Base-by-base conservation (phyloP, 2,888 invertebrate genomes). In the Drosophila picticornis region DNA sequence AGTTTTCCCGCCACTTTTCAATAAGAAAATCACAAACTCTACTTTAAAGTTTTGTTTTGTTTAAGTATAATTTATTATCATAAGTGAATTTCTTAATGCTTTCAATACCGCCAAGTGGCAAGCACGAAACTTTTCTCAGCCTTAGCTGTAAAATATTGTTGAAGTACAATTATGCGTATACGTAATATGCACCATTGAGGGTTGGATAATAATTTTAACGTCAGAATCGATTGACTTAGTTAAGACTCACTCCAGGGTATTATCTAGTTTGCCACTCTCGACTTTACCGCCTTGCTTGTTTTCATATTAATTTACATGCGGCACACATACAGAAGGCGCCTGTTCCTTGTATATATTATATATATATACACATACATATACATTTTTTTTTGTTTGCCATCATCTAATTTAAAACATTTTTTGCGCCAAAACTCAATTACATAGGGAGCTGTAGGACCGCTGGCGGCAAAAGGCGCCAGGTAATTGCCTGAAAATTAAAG, bases 401-500 rank as follows among this genome's bases (percentile, higher is more conserved):
- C 73, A 77, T 85, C 83, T 77, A 84, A 88, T 88, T 90, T 88
- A 77, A 61, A 76, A 77, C 70, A 88, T 75, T 83, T 66, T 36
- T 70, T 40, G 4, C 4, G 4, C 0, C 27, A 50, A 88, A 85
- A 90, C 84, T 86, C 86, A 85, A 90, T 85, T 85, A 90, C 72
- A 73, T 71, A 48, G 48, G 27, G 22, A 65, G 52, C 59, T 50
- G 56, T 16, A 40, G 43, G 16, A 58, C 60, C 51, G 25, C 59
- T 29, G 82, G 66, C 46, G 50, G 55, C 57, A 56, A 46, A 11
- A 46, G 69, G 63, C 61, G 57, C 52, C 77, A 76, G 86, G 86
- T 84, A 90, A 84, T 84, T 88, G 83, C 80, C 83, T 64, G 90
- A 77, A 90, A 90, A 90, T 83, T 76, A 64, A 52, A 63, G 55